These are phyloP conservation scores for Pangasius larnaudii DNA, from an alignment of 2,797 vertebrate genomes.

Conservation along the genomic window DNA sequence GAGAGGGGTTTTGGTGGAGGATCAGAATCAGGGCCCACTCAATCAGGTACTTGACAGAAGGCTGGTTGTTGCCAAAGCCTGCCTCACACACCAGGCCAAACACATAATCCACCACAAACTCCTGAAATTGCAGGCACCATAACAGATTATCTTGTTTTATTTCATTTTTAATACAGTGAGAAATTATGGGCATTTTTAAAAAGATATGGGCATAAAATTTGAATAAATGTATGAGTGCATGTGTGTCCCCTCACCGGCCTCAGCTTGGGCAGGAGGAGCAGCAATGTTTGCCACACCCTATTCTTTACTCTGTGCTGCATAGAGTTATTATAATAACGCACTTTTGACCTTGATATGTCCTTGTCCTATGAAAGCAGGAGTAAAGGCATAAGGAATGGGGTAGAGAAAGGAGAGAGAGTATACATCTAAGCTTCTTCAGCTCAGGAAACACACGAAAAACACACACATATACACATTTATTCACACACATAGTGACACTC, in stretches of 20 bases:
- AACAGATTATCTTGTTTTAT: neutral
- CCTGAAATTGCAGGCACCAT: constrained; percentile 67
- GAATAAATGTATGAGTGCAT: neutral
- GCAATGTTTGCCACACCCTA: constrained; percentile 88
- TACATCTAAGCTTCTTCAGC: neutral
- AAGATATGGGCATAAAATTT: neutral
- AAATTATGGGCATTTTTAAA: neutral
- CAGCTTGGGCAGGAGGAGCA: constrained; percentile 87
- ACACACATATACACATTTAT: constrained; percentile 3
- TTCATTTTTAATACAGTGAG: neutral
- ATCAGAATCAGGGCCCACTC: constrained; percentile 91
- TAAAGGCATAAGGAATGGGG: constrained; percentile 31
- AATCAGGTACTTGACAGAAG: constrained; percentile 93
- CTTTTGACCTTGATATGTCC: constrained; percentile 81
- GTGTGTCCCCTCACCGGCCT: constrained; percentile 74
- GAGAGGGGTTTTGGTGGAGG: constrained; percentile 81
- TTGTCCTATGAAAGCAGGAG: constrained; percentile 77
- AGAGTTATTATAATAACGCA: constrained; percentile 90
- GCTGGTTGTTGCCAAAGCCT: constrained; percentile 88
- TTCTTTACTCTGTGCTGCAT: constrained; percentile 91
- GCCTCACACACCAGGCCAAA: constrained; percentile 83
- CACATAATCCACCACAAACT: constrained; percentile 78
- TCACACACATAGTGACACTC: neutral
- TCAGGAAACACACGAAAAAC: neutral
- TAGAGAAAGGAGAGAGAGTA: neutral